Percentiles rank a stretch among this genome's conserved stretches.
Conservation (phyloP, 2,113 vertebrate genomes). For the Actinemys pallida region DNA sequence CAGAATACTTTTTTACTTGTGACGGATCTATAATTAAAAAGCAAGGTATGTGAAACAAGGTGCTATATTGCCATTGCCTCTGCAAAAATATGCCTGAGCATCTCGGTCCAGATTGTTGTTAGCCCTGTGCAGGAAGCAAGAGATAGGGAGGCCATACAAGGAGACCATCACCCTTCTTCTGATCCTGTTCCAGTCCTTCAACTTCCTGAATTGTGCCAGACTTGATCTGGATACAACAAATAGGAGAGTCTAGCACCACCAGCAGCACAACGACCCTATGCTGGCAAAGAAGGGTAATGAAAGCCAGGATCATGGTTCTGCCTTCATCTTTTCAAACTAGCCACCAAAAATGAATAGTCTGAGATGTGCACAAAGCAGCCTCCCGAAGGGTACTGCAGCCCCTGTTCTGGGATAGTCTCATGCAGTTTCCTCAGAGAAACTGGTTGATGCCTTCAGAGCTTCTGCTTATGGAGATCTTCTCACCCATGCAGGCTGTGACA, state of each 20-base stretch:
- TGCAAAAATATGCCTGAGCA: not conserved
- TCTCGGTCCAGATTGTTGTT: not conserved
- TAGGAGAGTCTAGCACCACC: not conserved
- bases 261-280: not conserved
- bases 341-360: not conserved
- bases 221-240: not conserved
- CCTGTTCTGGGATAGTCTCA: not conserved
- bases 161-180: not conserved
- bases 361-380: not conserved
- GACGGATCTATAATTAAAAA: not conserved
- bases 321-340: not conserved
- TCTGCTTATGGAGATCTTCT: not conserved
- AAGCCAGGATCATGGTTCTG: not conserved
- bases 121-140: not conserved
- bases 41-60: not conserved
- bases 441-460: not conserved
- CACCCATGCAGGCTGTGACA: not conserved
- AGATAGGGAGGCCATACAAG: not conserved
- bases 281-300: not conserved
- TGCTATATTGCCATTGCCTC: not conserved
- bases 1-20: not conserved
- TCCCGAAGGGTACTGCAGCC: not conserved
- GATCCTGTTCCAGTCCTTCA: not conserved
- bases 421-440: not conserved
- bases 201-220: not conserved